Percentiles rank a stretch among this genome's conserved stretches.
These are phyloP conservation scores for Chorisops tibialis DNA, from an alignment of 2,888 invertebrate genomes.

Conservation along the genomic window DNA sequence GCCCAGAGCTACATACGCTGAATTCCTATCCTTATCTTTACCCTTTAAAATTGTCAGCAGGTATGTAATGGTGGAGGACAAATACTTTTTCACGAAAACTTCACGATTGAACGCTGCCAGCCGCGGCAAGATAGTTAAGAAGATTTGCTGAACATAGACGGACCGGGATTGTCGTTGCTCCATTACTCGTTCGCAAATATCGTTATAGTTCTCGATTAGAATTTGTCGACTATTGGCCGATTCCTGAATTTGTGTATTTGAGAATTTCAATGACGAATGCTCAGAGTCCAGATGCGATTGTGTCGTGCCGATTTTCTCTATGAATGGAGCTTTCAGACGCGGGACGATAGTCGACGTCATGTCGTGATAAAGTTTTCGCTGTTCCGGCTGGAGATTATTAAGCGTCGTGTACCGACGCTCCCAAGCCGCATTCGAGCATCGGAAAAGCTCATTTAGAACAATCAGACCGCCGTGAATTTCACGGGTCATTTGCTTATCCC, in stretches of 20 bases:
- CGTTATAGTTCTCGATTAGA: slow-evolving; percentile 77
- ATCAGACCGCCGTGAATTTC: slow-evolving; percentile 92
- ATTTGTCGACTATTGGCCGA: slow-evolving; percentile 83
- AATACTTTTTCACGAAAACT: slow-evolving; percentile 71
- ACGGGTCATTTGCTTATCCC: slow-evolving; percentile 74
- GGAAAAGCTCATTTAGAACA: slow-evolving; percentile 87
- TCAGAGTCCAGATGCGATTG: slow-evolving; percentile 44
- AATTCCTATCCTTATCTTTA: slow-evolving; percentile 79
- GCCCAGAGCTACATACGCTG: slow-evolving; percentile 87
- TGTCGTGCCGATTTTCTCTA: slow-evolving; percentile 46
- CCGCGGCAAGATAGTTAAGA: slow-evolving; percentile 84
- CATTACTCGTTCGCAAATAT: slow-evolving; percentile 73
- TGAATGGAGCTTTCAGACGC: slow-evolving; percentile 53
- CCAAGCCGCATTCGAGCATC: slow-evolving; percentile 87
- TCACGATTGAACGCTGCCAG: slow-evolving; percentile 89
- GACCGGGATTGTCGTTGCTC: slow-evolving; percentile 72
- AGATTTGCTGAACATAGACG: slow-evolving; percentile 78
- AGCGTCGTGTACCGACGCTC: slow-evolving; percentile 74
- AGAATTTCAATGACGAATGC: slow-evolving; percentile 39
- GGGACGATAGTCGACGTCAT: slow-evolving; percentile 47
- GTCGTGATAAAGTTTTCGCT: slow-evolving; percentile 40
- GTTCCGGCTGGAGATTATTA: slow-evolving; percentile 57
- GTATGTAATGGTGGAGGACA: slow-evolving; percentile 72
- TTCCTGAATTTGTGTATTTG: slow-evolving; percentile 64
- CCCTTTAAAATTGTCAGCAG: slow-evolving; percentile 72